A percentile compares a stretch with the other conserved stretches of the same genome.
Evolutionary conservation across 2,888 invertebrate species (phyloP).

Genomic region (Lypha dubia): DNA sequence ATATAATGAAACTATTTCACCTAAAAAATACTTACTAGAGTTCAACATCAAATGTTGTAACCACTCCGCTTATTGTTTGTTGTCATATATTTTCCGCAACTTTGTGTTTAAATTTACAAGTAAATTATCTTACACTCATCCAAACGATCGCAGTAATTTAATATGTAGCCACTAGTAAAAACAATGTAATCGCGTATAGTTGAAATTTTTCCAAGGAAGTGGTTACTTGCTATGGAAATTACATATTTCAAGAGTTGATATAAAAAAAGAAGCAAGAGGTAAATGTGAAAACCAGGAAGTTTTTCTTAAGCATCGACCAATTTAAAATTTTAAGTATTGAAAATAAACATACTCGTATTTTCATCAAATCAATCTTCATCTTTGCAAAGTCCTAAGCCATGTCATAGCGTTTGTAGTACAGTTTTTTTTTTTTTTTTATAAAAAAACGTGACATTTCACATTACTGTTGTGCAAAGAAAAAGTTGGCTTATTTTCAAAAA

Average conservation of each 20-base stretch:
- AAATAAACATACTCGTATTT: too few species aligned
- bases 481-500: background rate
- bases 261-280: slow-evolving; percentile 24
- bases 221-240: slow-evolving; percentile 64
- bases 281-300: slow-evolving; percentile 64
- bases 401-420: background rate
- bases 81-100: background rate
- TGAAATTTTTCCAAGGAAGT: slow-evolving; percentile 68
- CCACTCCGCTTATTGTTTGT: slow-evolving; percentile 30
- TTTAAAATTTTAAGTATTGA: slow-evolving; percentile 17
- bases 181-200: slow-evolving; percentile 13
- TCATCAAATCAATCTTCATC: background rate
- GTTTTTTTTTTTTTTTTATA: background rate
- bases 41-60: slow-evolving; percentile 26
- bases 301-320: slow-evolving; percentile 29
- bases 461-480: slow-evolving; percentile 51
- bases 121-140: slow-evolving; percentile 12
- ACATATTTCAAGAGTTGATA: slow-evolving; percentile 49
- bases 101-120: background rate
- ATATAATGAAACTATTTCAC: slow-evolving; percentile 50
- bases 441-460: slow-evolving; percentile 67
- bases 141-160: slow-evolving; percentile 36
- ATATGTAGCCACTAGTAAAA: slow-evolving; percentile 10
- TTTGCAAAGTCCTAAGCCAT: background rate
- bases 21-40: slow-evolving; percentile 29